These are phyloP conservation scores for Drosophila obscura DNA, from an alignment of 1,140 invertebrate species.

Conservation along the genomic window DNA sequence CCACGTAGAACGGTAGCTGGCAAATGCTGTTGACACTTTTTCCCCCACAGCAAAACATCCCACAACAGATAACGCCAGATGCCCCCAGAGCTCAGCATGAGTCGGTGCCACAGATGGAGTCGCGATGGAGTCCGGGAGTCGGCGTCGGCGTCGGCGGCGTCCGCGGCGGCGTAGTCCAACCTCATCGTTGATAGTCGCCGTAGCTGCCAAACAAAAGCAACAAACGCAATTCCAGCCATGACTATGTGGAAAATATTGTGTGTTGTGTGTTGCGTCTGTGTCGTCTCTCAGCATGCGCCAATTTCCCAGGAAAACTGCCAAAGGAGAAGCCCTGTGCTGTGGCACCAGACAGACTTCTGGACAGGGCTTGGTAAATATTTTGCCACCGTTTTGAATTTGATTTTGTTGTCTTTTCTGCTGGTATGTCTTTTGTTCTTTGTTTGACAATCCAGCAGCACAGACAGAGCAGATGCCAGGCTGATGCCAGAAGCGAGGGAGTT, in stretches of 20 bases:
- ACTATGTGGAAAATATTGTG: slow-evolving; percentile 59
- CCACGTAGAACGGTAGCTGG: slow-evolving; percentile 74
- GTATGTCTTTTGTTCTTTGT: slow-evolving; percentile 52
- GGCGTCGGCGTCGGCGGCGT: slow-evolving; percentile 46
- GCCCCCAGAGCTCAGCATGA: slow-evolving; percentile 51
- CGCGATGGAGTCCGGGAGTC: slow-evolving; percentile 23
- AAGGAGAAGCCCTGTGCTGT: slow-evolving; percentile 36
- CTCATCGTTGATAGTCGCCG: no score
- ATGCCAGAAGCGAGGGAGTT: slow-evolving; percentile 21
- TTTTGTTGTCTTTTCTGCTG: slow-evolving; percentile 37
- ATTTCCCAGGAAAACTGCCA: slow-evolving; percentile 71
- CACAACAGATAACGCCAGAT: slow-evolving; percentile 32
- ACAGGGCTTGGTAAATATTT: slow-evolving; percentile 73
- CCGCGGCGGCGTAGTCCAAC: no score
- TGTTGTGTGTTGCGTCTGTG: slow-evolving; percentile 30
- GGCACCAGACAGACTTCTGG: slow-evolving; percentile 5
- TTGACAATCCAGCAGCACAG: slow-evolving; percentile 34
- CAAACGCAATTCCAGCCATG: slow-evolving; percentile 71
- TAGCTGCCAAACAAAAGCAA: slow-evolving; percentile 31
- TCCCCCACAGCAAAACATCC: slow-evolving; percentile 21
- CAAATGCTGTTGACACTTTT: slow-evolving; percentile 73
- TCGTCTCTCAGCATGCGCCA: slow-evolving; percentile 75
- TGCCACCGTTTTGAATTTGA: slow-evolving; percentile 71
- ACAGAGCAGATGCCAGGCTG: slow-evolving; percentile 32
- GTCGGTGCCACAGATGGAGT: slow-evolving; percentile 26